Base-by-base conservation (phyloP, 1,140 invertebrate genomes). In the Bombus pascuorum region DNA sequence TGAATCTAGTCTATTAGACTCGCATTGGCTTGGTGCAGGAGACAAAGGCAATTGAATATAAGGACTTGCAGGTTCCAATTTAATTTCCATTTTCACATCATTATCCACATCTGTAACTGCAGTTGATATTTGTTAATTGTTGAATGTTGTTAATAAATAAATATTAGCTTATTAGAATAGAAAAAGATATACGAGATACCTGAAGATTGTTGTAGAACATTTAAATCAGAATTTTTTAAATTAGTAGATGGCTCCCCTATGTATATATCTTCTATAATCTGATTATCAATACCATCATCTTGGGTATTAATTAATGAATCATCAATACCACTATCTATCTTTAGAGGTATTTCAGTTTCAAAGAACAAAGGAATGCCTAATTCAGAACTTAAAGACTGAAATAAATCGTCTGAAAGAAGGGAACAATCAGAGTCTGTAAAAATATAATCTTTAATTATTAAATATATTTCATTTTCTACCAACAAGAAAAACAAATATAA, bases 301-400 rank as follows among this genome's bases (percentile, higher is more conserved):
- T 62, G 10, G 12, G 12, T 62, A 70, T 73, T 81, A 39, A 74
- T 76, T 34, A 79, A 81, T 4, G 83, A 75, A 71, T 90, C 81
- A 65, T 89, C 82, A 44, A 80, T 91, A 74, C 92, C 85, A 72
- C 91, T 86, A 47, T 83, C 70, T 47, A 15, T 66, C 39, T 83
- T 13, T 81, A 83, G 15, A 25, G 91, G 89, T 81, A 87, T 85
- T 59, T 93, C 90, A 44, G 83, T 90, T 10, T 90, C 91, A 18
- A 91, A 72, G 0, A 92, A 74, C 12, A 91, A 72, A 18, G 93
- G 91, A 57, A 95, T 93, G 65, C 93, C 94, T 78, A 94, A 78
- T 74, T 93, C 93, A 1, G 91, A 92, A 62, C 92, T 92, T 25
- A 94, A 86, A 18, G 91, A 88, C 83, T 94, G 92, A 44, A 94